Evolutionary conservation across 2,113 vertebrate genomes (phyloP).

Genomic region (Apodemus speciosus): DNA sequence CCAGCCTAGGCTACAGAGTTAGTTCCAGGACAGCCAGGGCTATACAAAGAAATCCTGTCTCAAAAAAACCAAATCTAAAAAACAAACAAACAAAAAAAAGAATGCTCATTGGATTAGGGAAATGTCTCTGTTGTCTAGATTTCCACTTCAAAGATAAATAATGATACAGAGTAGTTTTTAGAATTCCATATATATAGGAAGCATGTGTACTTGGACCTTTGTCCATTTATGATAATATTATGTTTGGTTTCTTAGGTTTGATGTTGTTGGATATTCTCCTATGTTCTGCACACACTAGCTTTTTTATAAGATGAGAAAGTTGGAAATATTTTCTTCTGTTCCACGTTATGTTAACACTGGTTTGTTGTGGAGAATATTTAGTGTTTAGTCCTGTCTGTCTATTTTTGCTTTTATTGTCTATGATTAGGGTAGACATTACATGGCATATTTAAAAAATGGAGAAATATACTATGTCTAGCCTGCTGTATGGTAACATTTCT

Average conservation of each 20-base stretch:
- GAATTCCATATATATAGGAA: too few species aligned
- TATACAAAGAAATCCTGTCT: too few species aligned
- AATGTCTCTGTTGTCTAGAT: too few species aligned
- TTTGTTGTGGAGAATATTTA: background rate
- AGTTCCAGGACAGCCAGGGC: too few species aligned
- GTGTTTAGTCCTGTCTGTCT: background rate
- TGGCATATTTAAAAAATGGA: background rate
- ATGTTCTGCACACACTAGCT: background rate
- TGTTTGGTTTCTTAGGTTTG: background rate
- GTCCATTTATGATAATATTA: background rate
- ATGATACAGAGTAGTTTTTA: background rate
- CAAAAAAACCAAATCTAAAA: too few species aligned
- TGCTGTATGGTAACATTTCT: background rate
- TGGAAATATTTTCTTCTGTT: background rate
- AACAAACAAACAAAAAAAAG: too few species aligned
- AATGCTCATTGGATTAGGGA: background rate
- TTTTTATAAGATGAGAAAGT: background rate
- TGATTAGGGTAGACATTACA: background rate
- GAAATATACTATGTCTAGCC: background rate
- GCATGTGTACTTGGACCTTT: background rate
- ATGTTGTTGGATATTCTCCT: background rate
- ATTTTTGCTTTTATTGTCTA: background rate
- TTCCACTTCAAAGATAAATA: background rate
- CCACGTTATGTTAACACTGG: background rate
- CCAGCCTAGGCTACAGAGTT: too few species aligned